Conservation (phyloP, 2,797 vertebrate genomes). For the Vipera ursinii region DNA sequence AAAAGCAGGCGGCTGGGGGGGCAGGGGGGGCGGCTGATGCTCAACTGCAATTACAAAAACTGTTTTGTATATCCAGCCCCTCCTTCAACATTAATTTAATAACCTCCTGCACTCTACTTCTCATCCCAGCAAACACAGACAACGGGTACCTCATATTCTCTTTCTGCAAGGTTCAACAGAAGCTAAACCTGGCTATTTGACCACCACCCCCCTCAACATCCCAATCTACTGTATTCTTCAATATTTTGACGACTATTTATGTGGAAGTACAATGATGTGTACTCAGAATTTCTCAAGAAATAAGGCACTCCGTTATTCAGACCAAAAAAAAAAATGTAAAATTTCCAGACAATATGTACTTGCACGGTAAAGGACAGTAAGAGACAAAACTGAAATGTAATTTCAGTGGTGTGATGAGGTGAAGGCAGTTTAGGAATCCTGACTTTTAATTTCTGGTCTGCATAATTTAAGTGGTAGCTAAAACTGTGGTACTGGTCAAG, state of each 20-base stretch:
- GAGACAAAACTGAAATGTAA: not conserved
- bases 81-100: not conserved
- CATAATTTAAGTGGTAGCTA: not conserved
- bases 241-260: not conserved
- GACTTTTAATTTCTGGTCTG: not conserved
- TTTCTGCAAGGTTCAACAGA: not conserved
- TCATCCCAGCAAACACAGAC: not conserved
- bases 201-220: not conserved
- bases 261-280: no score
- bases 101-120: not conserved
- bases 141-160: not conserved
- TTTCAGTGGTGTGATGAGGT: not conserved
- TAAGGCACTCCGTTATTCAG: not conserved
- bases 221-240: not conserved
- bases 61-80: not conserved
- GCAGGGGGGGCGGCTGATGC: not conserved
- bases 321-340: not conserved
- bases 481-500: not conserved
- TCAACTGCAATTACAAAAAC: not conserved
- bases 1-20: no score
- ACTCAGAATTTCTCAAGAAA: not conserved
- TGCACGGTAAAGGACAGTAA: not conserved
- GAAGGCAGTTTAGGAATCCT: not conserved
- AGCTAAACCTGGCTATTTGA: not conserved
- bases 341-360: not conserved